Evolutionary conservation across 2,113 vertebrate species (phyloP).

Genomic region (Oostethus manadensis): DNA sequence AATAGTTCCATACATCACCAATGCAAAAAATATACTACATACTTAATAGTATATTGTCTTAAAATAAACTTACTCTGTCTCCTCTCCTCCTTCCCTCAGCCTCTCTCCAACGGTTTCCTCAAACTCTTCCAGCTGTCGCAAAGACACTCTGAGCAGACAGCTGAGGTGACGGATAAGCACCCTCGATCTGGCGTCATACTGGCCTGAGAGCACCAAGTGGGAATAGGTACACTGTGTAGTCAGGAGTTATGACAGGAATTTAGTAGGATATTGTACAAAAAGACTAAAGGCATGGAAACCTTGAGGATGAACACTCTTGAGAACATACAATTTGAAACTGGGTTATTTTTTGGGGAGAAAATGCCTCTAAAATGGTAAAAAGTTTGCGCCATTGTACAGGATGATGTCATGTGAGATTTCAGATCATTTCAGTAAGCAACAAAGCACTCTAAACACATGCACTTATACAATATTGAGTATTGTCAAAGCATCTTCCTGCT

Average conservation of each 20-base stretch:
- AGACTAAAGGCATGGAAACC: not conserved
- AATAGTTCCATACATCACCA: not conserved
- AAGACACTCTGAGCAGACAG: conserved; percentile 75
- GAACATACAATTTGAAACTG: no score
- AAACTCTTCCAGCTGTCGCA: conserved; percentile 78
- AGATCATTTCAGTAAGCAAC: no score
- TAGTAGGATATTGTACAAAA: not conserved
- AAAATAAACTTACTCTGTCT: conserved; percentile 78
- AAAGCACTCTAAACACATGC: no score
- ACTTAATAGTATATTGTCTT: not conserved
- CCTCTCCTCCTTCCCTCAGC: conserved; percentile 78
- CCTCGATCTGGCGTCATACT: conserved; percentile 85
- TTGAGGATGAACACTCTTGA: no score
- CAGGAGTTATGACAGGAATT: not conserved
- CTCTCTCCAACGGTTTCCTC: conserved; percentile 87
- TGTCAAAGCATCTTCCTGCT: no score
- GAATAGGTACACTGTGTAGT: not conserved
- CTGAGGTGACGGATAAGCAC: conserved; percentile 81
- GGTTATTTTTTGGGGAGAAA: no score
- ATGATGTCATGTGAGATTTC: no score
- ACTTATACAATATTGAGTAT: no score
- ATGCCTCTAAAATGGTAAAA: no score
- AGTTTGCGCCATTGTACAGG: no score
- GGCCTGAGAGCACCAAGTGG: conserved; percentile 64
- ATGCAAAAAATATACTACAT: not conserved